These are phyloP conservation scores for Amphiduros pacificus DNA, from an alignment of 2,888 invertebrate species.

Conservation along the genomic window DNA sequence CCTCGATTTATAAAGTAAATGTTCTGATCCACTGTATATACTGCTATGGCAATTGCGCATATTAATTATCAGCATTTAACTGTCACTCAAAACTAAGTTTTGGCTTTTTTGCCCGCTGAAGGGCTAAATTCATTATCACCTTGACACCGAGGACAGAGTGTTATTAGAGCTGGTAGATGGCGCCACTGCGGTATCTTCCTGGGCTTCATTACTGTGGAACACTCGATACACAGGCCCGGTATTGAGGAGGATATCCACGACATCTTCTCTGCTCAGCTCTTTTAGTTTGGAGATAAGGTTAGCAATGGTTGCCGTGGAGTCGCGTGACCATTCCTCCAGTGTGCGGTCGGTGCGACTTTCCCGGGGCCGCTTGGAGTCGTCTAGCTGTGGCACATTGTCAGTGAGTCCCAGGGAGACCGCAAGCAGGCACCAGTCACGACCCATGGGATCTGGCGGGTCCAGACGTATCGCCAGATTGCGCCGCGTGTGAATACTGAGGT, in stretches of 20 bases:
- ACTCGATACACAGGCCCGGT: constrained; percentile 59
- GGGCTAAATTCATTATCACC: constrained; percentile 16
- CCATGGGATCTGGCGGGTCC: constrained; percentile 64
- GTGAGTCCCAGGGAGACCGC: constrained; percentile 64
- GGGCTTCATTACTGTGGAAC: constrained; percentile 17
- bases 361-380: constrained; percentile 49
- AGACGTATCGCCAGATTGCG: constrained; percentile 61
- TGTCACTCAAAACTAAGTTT: neutral
- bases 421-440: constrained; percentile 65
- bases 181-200: neutral
- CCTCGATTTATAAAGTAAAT: too few relatives aligned
- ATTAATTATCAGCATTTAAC: too few relatives aligned
- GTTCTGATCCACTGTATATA: too few relatives aligned
- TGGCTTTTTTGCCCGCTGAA: neutral
- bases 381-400: constrained; percentile 64
- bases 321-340: constrained; percentile 63
- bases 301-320: constrained; percentile 62
- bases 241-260: constrained; percentile 65
- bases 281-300: constrained; percentile 65
- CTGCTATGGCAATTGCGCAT: too few relatives aligned
- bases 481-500: constrained; percentile 67
- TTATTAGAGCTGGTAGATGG: constrained; percentile 16
- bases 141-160: constrained; percentile 19
- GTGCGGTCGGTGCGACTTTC: constrained; percentile 60
- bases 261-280: constrained; percentile 68